Evolutionary conservation across 2,888 invertebrate genomes (phyloP), one percentile per base, ranked within the genome.

Genomic region (Plebejus argus): DNA sequence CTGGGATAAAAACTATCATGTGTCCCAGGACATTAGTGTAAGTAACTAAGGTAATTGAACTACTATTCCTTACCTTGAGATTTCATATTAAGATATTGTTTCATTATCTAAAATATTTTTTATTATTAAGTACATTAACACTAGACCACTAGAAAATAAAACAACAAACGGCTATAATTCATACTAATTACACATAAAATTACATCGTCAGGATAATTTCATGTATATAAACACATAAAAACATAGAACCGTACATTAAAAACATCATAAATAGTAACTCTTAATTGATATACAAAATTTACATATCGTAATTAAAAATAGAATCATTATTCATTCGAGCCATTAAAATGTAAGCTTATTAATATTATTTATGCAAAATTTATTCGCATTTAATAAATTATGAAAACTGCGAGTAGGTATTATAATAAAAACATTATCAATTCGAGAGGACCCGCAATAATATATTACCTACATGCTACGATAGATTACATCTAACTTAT

Each of bases 341-440:
- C 45, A 74, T 74, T 74, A 74, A 74, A 74, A 74, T 74, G 74
- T 74, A 74, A 53, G 74, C 74, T 74, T 74, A 74, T 74, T 74
- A 53, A 49, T 18, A 53, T 28, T 53, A 53, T 74, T 74, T 74
- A 74, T 53, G 74, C 74, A 74, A 74, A 74, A 74, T 53, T 74
- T 49, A 74, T 74, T 74, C 74, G 53, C 15, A 53, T 74, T 2
- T 53, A 15, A 74, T 72, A 72, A 39, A 39, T 72, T 45, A 45
- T 72, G 45, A 45, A 72, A 72, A 45, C 20, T 23, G 45, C 45
- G 39, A 71, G 71, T 70, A n/a, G n/a, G n/a, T 39, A 72, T 39
- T 39, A 71, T 6, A 45, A 74, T 74, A 53, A 74, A 53, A 74
- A 23, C 72, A 72, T 45, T 72, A 23, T 72, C 49, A 23, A 72